Conservation (phyloP, 2,113 vertebrate genomes). For the Rhabdomys dilectus region DNA sequence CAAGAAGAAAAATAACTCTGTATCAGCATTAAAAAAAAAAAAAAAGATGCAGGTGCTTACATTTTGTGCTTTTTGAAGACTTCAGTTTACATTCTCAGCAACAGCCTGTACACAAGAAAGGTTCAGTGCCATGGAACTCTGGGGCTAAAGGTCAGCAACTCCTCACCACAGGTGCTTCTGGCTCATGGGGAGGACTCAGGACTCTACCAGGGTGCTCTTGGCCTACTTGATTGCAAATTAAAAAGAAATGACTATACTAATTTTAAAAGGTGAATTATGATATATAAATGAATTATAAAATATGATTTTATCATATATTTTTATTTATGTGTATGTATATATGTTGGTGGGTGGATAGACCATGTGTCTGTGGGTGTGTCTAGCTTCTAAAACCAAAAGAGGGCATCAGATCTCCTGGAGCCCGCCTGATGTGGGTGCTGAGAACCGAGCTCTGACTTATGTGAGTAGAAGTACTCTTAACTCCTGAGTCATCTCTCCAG, state of each 20-base stretch:
- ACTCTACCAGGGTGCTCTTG: neutral
- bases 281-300: too few relatives aligned
- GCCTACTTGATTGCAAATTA: neutral
- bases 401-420: neutral
- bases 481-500: neutral
- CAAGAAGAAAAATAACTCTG: slow-evolving; percentile 40
- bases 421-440: neutral
- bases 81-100: neutral
- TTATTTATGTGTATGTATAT: neutral
- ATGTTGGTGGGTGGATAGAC: too few relatives aligned
- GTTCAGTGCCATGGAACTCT: too few relatives aligned
- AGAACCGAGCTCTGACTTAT: neutral
- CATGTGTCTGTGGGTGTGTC: neutral
- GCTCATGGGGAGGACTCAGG: neutral
- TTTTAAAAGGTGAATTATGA: neutral
- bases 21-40: neutral
- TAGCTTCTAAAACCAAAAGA: neutral
- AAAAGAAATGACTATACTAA: neutral
- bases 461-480: neutral
- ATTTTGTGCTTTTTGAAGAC: neutral
- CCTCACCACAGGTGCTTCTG: neutral
- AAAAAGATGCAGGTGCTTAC: neutral
- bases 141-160: neutral
- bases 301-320: neutral
- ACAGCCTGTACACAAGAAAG: neutral